A percentile compares a stretch with the other conserved stretches of the same genome.
These are phyloP conservation scores for Rhyacophila evoluta DNA, from an alignment of 2,888 invertebrate genomes.

Conservation along the genomic window DNA sequence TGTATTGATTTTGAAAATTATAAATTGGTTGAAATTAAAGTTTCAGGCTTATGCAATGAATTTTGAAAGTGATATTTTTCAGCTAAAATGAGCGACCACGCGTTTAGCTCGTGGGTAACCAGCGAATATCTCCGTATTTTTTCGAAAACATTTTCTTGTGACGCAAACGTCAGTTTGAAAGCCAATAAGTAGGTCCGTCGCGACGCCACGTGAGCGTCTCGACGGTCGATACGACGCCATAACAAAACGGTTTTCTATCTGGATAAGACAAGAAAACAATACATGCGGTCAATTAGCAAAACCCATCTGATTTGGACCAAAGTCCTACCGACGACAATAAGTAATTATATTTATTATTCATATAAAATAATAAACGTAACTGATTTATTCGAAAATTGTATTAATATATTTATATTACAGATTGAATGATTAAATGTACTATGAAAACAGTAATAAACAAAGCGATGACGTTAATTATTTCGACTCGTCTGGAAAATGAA, in stretches of 20 bases:
- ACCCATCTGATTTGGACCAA: background rate
- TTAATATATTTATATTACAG: background rate
- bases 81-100: background rate
- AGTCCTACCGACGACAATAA: too few relatives aligned
- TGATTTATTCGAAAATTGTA: background rate
- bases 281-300: background rate
- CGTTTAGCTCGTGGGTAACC: background rate
- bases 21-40: too few relatives aligned
- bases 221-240: constrained; percentile 40
- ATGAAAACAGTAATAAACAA: background rate
- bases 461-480: background rate
- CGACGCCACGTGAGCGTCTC: constrained; percentile 44
- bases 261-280: background rate
- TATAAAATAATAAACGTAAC: too few relatives aligned
- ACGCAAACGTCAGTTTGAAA: constrained; percentile 23
- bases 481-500: background rate
- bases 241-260: constrained; percentile 19
- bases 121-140: too few relatives aligned
- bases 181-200: constrained; percentile 29
- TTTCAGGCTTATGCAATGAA: background rate
- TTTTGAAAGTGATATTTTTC: background rate
- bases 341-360: too few relatives aligned
- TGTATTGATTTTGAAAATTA: too few relatives aligned
- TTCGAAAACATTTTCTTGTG: background rate
- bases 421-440: background rate